Evolutionary conservation across 2,888 invertebrate genomes (phyloP), one percentile per base, ranked within the genome.

Genomic region (Tupiocoris notatus): DNA sequence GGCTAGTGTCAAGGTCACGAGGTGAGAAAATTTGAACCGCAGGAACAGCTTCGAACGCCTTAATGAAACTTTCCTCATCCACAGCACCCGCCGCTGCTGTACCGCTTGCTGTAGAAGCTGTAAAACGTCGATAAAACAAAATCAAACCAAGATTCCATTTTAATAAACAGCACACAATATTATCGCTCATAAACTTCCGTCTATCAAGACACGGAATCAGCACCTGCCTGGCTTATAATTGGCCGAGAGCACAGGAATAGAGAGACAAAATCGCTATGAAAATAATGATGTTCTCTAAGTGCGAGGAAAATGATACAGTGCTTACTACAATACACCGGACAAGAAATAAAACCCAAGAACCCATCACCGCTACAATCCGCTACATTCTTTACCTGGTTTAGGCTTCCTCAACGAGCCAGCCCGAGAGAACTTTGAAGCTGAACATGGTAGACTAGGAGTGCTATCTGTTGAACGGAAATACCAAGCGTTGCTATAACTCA

Each of bases 21-120:
- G 89, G 87, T 22, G 94, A 92, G 85, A 93, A 96, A 80, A 97
- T 86, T 81, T 92, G 92, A 17, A 95, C 87, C 65, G 91, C 89
- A 3, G 95, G 92, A 23, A 92, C 91, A 81, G 91, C 89, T 81
- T 93, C 92, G 85, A 98, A 97, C 0, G 92, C 90, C 54, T 90
- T 90, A 79, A 92, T 89, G 84, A 98, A 98, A 0, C 90, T 89
- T 76, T 96, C 95, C 84, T 92, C 91, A 77, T 96, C 95, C 2
- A 97, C 91, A 3, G 93, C 93, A 64, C 97, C 97, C 25, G 95
- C 94, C 18, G 61, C 61, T 2, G 62, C 66, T 3, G 23, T 17
- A 39, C 66, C 62, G 54, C 54, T 57, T 3, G 75, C 62, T 1
- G 73, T 73, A 2, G 73, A 73, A 16, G 39, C 73, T 73, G 73